phyloP scores from a whole-genome alignment of 2,113 vertebrate genomes.

The Petromus typicus region DNA sequence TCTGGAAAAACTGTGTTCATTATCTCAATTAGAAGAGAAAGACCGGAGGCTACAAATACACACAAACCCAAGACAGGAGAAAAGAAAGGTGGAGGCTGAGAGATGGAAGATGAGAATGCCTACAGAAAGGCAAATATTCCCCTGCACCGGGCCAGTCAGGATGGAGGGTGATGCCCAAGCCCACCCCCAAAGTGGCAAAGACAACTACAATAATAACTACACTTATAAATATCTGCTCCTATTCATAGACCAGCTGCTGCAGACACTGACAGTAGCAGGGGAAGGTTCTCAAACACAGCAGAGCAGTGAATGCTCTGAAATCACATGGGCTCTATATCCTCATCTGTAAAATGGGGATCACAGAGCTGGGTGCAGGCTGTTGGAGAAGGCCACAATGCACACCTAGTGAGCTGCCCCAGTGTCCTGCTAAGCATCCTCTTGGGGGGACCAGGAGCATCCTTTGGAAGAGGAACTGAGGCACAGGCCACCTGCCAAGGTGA shows the following conservation, averaged over 20 bases:
- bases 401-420: accelerated
- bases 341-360: background rate
- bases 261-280: accelerated
- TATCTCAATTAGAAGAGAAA: slow-evolving; percentile 66
- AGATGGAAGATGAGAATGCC: background rate
- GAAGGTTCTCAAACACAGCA: accelerated
- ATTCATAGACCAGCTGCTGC: accelerated
- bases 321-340: background rate
- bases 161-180: accelerated
- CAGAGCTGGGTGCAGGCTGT: accelerated
- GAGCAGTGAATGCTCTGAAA: background rate
- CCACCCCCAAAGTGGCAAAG: accelerated
- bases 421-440: accelerated
- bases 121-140: accelerated
- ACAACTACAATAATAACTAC: accelerated
- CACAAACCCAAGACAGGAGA: background rate
- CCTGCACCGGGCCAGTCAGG: background rate
- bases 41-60: slow-evolving; percentile 26
- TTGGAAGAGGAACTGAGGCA: background rate
- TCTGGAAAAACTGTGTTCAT: slow-evolving; percentile 61
- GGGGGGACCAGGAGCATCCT: accelerated
- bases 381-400: accelerated
- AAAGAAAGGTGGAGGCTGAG: background rate
- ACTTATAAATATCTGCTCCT: background rate
- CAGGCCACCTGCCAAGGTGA: background rate